These are phyloP conservation scores for Vespertilio murinus DNA, from an alignment of 2,797 vertebrate genomes.

Conservation along the genomic window DNA sequence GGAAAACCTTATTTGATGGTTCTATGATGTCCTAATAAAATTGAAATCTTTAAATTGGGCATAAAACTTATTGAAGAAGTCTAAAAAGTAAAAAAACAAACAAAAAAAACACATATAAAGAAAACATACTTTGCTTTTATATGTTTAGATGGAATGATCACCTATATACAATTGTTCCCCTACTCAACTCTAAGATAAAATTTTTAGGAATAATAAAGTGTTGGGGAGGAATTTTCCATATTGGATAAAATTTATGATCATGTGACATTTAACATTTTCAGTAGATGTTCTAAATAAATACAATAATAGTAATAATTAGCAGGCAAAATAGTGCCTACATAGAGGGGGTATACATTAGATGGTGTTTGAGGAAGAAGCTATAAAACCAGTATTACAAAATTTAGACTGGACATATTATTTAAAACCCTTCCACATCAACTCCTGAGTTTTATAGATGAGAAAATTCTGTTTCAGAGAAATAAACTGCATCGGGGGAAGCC, in stretches of 20 bases:
- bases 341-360: neutral
- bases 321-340: neutral
- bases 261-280: neutral
- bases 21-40: neutral
- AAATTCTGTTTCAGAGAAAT: slow-evolving; percentile 42
- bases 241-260: neutral
- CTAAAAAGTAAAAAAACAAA: no score
- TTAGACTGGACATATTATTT: neutral
- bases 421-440: neutral
- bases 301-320: neutral
- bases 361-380: neutral
- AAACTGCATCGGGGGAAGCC: neutral
- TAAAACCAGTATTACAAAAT: neutral
- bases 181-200: neutral
- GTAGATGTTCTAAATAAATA: neutral
- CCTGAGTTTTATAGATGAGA: neutral
- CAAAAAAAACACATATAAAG: neutral
- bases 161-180: neutral
- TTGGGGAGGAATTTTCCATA: neutral
- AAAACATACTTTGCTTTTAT: slow-evolving; percentile 42
- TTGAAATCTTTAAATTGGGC: neutral
- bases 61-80: neutral
- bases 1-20: slow-evolving; percentile 9
- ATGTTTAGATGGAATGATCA: neutral
- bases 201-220: neutral